Percentiles rank a stretch among this genome's conserved stretches.
Conservation (phyloP, 2,113 vertebrate species). For the Rafetus swinhoei region DNA sequence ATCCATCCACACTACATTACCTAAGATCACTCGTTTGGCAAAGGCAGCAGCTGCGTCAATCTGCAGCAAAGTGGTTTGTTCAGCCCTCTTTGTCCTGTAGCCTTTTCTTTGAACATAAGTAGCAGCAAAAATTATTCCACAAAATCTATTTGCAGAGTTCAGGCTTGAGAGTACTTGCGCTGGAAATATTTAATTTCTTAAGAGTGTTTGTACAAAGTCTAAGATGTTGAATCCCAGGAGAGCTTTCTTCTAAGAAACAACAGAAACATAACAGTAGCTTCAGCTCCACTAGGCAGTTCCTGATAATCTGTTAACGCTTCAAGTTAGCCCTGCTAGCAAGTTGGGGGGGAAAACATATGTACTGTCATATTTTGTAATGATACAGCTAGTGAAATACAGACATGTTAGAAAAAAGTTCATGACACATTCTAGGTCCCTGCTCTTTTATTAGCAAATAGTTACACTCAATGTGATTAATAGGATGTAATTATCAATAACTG, state of each 20-base stretch:
- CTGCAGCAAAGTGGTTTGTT: background rate
- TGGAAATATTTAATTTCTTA: background rate
- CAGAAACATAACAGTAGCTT: slow-evolving; percentile 7
- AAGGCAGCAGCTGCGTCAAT: background rate
- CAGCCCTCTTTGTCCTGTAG: background rate
- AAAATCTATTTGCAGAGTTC: background rate
- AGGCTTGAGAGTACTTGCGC: background rate
- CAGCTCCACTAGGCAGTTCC: background rate
- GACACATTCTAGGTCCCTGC: background rate
- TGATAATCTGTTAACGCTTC: background rate
- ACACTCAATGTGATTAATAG: slow-evolving; percentile 26
- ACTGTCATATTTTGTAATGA: background rate
- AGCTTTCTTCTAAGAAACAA: background rate
- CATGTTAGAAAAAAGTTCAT: slow-evolving; percentile 13
- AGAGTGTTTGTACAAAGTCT: background rate
- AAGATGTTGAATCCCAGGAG: background rate
- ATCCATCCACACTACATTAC: background rate
- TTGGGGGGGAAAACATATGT: slow-evolving; percentile 17
- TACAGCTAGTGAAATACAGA: background rate
- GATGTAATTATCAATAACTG: slow-evolving; percentile 31
- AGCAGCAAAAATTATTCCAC: background rate
- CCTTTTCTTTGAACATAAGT: background rate
- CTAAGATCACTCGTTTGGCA: background rate
- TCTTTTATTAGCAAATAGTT: slow-evolving; percentile 49
- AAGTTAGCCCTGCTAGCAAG: background rate